These are phyloP conservation scores for Apamea epomidion DNA, from an alignment of 2,888 invertebrate species.

Conservation along the genomic window DNA sequence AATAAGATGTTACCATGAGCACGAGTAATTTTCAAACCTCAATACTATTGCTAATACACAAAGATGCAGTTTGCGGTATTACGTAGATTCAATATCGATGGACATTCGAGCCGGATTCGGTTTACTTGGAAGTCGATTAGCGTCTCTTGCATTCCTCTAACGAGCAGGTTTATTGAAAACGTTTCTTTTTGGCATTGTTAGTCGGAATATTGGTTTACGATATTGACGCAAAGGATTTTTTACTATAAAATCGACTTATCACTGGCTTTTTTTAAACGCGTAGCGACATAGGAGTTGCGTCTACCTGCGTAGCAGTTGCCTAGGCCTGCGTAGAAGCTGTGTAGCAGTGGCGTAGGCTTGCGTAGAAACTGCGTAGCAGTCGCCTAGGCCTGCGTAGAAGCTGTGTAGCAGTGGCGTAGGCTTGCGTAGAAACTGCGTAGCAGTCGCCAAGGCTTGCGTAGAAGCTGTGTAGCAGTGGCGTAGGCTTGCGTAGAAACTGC, in stretches of 20 bases:
- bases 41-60: not conserved
- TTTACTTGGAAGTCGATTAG: not conserved
- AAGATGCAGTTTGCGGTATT: constrained; percentile 6
- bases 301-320: not conserved
- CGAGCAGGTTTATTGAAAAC: not conserved
- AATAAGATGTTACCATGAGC: not conserved
- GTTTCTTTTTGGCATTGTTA: not conserved
- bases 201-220: not conserved
- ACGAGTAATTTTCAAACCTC: not conserved
- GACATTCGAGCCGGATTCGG: not conserved
- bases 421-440: not conserved
- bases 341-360: not conserved
- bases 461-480: no score
- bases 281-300: not conserved
- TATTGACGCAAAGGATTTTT: not conserved
- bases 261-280: not conserved
- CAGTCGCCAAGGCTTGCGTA: no score
- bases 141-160: not conserved
- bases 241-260: not conserved
- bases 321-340: not conserved
- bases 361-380: not conserved
- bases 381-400: not conserved
- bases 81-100: not conserved
- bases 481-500: not conserved
- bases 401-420: not conserved